These are phyloP conservation scores for Drosophila saltans DNA, from an alignment of 1,140 invertebrate species.

Conservation along the genomic window DNA sequence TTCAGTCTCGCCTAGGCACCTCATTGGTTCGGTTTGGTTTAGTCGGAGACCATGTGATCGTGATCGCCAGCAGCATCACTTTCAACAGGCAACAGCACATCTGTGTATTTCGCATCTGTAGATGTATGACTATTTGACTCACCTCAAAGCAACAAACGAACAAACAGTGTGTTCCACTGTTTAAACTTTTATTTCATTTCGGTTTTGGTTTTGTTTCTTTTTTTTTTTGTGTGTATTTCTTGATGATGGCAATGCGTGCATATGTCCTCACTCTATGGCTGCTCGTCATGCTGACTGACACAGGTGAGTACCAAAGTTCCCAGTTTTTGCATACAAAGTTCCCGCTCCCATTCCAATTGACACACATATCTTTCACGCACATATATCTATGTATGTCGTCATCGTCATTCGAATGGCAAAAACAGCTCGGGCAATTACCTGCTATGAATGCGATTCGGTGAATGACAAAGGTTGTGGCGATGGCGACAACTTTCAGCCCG, in stretches of 20 bases:
- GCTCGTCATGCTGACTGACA: slow-evolving; percentile 51
- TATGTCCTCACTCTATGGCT: slow-evolving; percentile 52
- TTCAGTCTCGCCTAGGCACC: slow-evolving; percentile 72
- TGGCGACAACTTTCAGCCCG: slow-evolving; percentile 61
- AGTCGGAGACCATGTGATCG: slow-evolving; percentile 50
- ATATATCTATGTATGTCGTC: slow-evolving; percentile 42
- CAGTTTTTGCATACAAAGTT: background rate
- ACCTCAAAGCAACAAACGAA: slow-evolving; percentile 19
- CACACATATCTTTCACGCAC: slow-evolving; percentile 55
- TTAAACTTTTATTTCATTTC: slow-evolving; percentile 19
- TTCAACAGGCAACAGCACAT: slow-evolving; percentile 46
- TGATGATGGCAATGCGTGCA: slow-evolving; percentile 47
- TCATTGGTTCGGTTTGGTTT: slow-evolving; percentile 56
- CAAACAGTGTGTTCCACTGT: slow-evolving; percentile 45
- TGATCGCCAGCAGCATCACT: slow-evolving; percentile 25
- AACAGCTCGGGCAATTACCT: slow-evolving; percentile 62
- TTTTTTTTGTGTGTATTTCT: background rate
- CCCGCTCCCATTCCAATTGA: slow-evolving; percentile 36
- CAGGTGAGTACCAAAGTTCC: slow-evolving; percentile 49
- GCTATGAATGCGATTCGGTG: slow-evolving; percentile 76
- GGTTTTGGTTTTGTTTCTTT: background rate
- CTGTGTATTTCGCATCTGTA: slow-evolving; percentile 30
- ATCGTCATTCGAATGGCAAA: slow-evolving; percentile 28
- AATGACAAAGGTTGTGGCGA: slow-evolving; percentile 68
- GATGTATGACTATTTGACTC: slow-evolving; percentile 40